A percentile compares a stretch with the other conserved stretches of the same genome.
phyloP scores from a whole-genome alignment of 1,140 invertebrate genomes.

The Diuraphis noxia region DNA sequence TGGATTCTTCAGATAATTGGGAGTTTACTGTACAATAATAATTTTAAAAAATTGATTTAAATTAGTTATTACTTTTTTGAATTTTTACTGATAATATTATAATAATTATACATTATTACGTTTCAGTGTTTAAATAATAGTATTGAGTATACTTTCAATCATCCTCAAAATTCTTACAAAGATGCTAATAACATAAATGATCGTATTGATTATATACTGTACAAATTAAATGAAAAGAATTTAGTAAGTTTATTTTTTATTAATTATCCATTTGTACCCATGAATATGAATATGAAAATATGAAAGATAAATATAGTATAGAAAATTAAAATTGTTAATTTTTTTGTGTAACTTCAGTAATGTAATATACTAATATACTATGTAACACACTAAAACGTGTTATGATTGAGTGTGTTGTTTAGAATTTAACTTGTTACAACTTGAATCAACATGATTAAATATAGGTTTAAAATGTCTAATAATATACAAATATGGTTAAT shows the following conservation, averaged over 20 bases:
- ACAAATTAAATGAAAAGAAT: conserved; percentile 64
- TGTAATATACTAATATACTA: too few relatives aligned
- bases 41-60: background rate
- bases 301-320: background rate
- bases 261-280: background rate
- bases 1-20: background rate
- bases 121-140: conserved; percentile 33
- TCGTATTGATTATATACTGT: conserved; percentile 91
- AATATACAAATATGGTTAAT: background rate
- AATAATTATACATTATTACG: background rate
- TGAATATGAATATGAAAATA: background rate
- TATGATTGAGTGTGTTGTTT: background rate
- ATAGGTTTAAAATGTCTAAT: background rate
- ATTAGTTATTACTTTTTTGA: background rate
- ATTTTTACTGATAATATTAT: background rate
- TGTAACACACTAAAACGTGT: too few relatives aligned
- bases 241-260: conserved; percentile 60
- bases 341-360: too few relatives aligned
- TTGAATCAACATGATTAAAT: too few relatives aligned
- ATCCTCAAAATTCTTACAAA: conserved; percentile 82
- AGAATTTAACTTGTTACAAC: too few relatives aligned
- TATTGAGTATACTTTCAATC: conserved; percentile 71
- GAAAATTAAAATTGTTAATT: background rate
- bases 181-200: conserved; percentile 67
- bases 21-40: background rate